Percentiles rank a stretch among this genome's conserved stretches.
Evolutionary conservation across 2,888 invertebrate species (phyloP).

Genomic region (Tenthredo notha): DNA sequence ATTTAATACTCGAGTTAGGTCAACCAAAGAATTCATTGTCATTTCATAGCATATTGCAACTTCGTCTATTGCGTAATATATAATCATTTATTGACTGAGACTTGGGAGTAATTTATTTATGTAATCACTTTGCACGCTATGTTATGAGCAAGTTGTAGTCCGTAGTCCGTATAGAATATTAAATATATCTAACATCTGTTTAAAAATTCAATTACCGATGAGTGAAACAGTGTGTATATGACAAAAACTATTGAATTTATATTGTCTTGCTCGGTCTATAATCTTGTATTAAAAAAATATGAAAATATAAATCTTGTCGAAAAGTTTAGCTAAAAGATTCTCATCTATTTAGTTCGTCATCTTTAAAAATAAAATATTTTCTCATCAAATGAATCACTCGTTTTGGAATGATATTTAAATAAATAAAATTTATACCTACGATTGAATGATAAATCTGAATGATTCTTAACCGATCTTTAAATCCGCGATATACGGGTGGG

Average conservation of each 20-base stretch:
- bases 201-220: conserved; percentile 18
- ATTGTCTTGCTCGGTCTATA: background rate
- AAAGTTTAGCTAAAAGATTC: background rate
- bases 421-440: background rate
- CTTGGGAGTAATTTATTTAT: background rate
- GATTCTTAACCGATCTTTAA: background rate
- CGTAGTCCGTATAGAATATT: background rate
- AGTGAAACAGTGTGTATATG: background rate
- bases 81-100: background rate
- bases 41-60: background rate
- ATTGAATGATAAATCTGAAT: background rate
- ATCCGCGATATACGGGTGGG: conserved; percentile 17
- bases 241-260: background rate
- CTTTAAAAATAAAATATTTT: conserved; percentile 35
- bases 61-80: background rate
- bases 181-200: background rate
- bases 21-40: background rate
- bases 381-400: conserved; percentile 24
- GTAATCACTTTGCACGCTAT: background rate
- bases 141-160: background rate
- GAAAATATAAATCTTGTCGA: background rate
- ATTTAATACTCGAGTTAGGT: background rate
- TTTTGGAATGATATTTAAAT: background rate
- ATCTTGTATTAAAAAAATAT: background rate
- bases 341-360: background rate